Base-by-base conservation (phyloP, 2,113 vertebrate genomes). In the Rhea americana region DNA sequence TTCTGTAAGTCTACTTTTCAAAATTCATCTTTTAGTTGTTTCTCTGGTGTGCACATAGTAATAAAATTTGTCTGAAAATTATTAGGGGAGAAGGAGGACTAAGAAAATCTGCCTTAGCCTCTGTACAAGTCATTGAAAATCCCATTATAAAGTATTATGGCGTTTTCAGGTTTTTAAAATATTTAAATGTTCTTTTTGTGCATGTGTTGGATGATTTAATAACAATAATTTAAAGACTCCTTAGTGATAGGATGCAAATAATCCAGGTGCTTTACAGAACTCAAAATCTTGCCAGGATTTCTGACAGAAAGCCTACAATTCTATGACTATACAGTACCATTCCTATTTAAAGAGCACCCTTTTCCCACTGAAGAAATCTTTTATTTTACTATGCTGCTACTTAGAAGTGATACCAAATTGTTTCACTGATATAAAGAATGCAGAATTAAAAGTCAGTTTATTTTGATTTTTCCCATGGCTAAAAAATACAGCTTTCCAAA, bases 391-490 rank as follows among this genome's bases (percentile, higher is more conserved):
- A 90, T 82, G 43, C 87, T 90, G 80, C 82, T 90, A 72, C 71
- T 94, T 82, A 89, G 59, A 91, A 87, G 45, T 68, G 59, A 87
- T 39, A 91, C n/a, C 58, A 96, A 93, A 95, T 85, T 93, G 79
- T 91, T 94, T 87, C 87, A 85, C 79, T 96, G 95, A 96, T 59
- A 41, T 93, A 48, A 95, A 89, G 89, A 95, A 76, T 48, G 43
- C 76, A 85, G 68, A 94, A 95, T 82, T 95, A 93, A 73, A 83
- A 95, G 75, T 92, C 95, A 94, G 85, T 85, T 94, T 88, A 77
- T 95, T 94, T 67, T 73, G 83, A 5, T 59, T 82, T 87, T 8
- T 4, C 1, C 48, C 21, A 58, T 77, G 43, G 72, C 85, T 95
- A 95, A 95, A 96, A 96, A 94, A 95, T 95, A 91, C 0, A 90